Conservation (phyloP, 1,140 invertebrate species). For the Drosophila mauritiana region DNA sequence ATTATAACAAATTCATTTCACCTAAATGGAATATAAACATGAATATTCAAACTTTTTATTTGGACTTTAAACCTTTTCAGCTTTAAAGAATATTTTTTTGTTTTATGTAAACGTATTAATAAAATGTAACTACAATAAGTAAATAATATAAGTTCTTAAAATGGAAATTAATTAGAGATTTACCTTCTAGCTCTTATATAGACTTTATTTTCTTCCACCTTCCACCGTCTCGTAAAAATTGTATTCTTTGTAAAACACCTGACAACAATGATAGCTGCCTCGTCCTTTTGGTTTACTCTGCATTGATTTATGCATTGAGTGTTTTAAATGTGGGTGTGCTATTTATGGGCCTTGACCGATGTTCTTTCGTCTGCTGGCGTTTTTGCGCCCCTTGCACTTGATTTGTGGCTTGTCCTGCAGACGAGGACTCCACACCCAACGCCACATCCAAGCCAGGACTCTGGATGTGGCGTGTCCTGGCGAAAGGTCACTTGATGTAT, state of each 20-base stretch:
- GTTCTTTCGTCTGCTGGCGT: slow-evolving; percentile 24
- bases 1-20: too few species aligned
- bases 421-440: slow-evolving; percentile 3
- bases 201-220: neutral
- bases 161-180: neutral
- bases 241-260: slow-evolving; percentile 15
- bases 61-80: too few species aligned
- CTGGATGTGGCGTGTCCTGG: slow-evolving; percentile 33
- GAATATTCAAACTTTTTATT: too few species aligned
- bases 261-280: slow-evolving; percentile 8
- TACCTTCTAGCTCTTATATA: neutral
- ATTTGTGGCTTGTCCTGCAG: slow-evolving; percentile 63
- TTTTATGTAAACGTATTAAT: too few species aligned
- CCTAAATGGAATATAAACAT: too few species aligned
- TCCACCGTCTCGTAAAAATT: neutral
- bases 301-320: slow-evolving; percentile 76
- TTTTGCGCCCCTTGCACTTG: slow-evolving; percentile 60
- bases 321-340: slow-evolving; percentile 70
- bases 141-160: too few species aligned
- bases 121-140: too few species aligned
- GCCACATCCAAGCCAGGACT: slow-evolving; percentile 9
- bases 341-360: slow-evolving; percentile 56
- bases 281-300: slow-evolving; percentile 43
- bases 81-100: too few species aligned
- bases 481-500: slow-evolving; percentile 69